Percentiles rank a stretch among this genome's conserved stretches.
phyloP scores from a whole-genome alignment of 2,888 invertebrate genomes.

The Diarsia mendica region DNA sequence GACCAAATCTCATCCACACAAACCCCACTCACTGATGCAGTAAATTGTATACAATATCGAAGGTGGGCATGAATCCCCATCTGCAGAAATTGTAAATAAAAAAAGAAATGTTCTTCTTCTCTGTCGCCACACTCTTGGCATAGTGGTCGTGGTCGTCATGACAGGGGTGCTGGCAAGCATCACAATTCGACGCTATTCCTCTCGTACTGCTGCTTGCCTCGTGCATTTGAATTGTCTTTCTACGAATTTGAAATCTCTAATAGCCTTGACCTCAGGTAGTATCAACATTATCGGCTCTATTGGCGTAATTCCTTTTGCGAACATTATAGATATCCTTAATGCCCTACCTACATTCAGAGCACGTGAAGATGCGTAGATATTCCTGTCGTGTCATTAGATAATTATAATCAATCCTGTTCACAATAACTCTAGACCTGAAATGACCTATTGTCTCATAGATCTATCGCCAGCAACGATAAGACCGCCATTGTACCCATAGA shows the following conservation, averaged over 20 bases:
- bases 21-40: no score
- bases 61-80: no score
- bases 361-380: background rate
- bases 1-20: no score
- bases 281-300: conserved; percentile 19
- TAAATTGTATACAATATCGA: no score
- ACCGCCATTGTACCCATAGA: background rate
- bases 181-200: no score
- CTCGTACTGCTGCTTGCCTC: no score
- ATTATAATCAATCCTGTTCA: conserved; percentile 1
- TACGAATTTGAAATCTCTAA: background rate
- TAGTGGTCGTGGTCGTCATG: no score
- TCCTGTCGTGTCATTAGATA: background rate
- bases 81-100: no score
- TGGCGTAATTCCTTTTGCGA: conserved; percentile 5
- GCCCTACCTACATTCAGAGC: background rate
- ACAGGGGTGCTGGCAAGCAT: no score
- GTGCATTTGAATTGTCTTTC: no score
- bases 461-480: background rate
- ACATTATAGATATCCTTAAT: background rate
- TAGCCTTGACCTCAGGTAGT: background rate
- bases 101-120: no score
- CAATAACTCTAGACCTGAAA: background rate
- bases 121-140: no score
- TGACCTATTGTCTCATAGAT: background rate